Evolutionary conservation across 2,113 vertebrate species (phyloP), one percentile per base, ranked within the genome.

Genomic region (Xenus cinereus): DNA sequence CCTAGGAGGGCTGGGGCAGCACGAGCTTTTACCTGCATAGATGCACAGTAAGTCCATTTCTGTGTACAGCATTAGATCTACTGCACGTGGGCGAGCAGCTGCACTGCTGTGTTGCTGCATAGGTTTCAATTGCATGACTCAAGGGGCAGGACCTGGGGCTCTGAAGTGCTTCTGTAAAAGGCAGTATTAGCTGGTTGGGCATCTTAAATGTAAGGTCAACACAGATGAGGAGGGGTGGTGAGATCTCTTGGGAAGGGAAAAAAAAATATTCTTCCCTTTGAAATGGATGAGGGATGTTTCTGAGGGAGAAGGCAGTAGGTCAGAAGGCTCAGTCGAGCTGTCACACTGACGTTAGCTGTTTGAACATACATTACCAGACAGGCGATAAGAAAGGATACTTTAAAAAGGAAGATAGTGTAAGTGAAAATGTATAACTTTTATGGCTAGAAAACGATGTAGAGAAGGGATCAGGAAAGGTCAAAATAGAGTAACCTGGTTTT

Each of bases 301-400:
- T 35, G 33, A 54, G 45, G 39, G 35, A 90, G 64, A 16, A 60
- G 39, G 27, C 19, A 21, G 3, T 53, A 63, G 20, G 32, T 87
- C 43, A 37, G 43, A 41, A 51, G 14, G 43, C 24, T 83, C 60
- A 20, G 32, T 24, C 0, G 1, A 64, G 72, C 50, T 28, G 45
- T 60, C 43, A 32, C 6, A 3, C 12, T 69, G 30, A 7, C 20
- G 2, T 27, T 41, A 51, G 19, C 4, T 78, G 10, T 54, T 81
- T 48, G n/a, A 23, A 26, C 11, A 10, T 53, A 48, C 0, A 0
- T 35, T 43, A 30, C 33, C 6, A 64, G n/a, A n/a, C 10, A 46
- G 6, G 12, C 0, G 2, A 41, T 72, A 56, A 11, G 12, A 73
- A 84, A 74, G 35, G 9, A 27, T 50, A 26, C 57, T 76, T 6